Evolutionary conservation across 2,888 invertebrate species (phyloP), one percentile per base, ranked within the genome.

Genomic region (Zaprionus lineosus): DNA sequence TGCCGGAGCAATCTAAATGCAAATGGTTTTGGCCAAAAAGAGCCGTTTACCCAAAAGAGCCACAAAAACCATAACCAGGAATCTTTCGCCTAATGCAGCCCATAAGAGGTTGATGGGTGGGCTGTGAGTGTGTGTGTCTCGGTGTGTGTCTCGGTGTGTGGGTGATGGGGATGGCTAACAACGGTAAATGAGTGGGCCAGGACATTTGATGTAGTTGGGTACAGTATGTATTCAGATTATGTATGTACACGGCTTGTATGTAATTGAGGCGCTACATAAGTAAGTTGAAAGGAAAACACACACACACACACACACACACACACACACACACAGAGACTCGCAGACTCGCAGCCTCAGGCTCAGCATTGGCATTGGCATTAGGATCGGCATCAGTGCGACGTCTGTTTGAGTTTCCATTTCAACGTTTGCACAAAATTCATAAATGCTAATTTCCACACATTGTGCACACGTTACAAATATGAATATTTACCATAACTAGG

Each of bases 361-460:
- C n/a, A n/a, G n/a, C n/a, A n/a, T n/a, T n/a, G n/a, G n/a, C n/a
- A n/a, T n/a, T n/a, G n/a, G n/a, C n/a, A n/a, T n/a, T n/a, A n/a
- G n/a, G n/a, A n/a, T n/a, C n/a, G 60, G 37, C 55, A 28, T 7
- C 41, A 50, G 33, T n/a, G n/a, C 59, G 50, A 57, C 78, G 78
- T 73, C 71, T 68, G 74, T 62, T 67, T 73, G 15, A 37, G 53
- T 59, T 56, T 69, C 44, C 59, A 52, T 68, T 67, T 68, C 72
- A 70, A 84, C 82, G 85, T 86, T 86, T 84, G 83, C 77, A 78
- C 78, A 77, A 83, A 81, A 84, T 87, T 86, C 86, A 86, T 87
- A 87, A 87, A 87, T 87, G 86, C 85, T 87, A 87, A 87, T 87
- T 86, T 86, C 86, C 79, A 83, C 86, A 87, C 84, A 76, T 85